Conservation (phyloP, 2,797 vertebrate genomes). For the Scyliorhinus canicula region DNA sequence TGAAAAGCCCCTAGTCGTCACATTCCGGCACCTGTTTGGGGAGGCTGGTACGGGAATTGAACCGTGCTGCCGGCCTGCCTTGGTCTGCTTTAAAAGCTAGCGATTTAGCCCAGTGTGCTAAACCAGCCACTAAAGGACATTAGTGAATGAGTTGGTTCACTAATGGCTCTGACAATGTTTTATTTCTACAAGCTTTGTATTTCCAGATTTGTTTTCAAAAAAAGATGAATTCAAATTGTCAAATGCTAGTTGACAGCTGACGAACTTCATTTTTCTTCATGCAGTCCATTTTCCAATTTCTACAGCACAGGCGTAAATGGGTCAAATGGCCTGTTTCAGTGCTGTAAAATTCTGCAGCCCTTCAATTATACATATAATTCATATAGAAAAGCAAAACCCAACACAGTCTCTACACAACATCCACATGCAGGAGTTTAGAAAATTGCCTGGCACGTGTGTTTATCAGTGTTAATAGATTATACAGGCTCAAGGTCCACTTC, state of each 20-base stretch:
- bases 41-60: no score
- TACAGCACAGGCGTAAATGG: not conserved
- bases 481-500: not conserved
- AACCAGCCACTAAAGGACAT: no score
- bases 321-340: not conserved
- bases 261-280: not conserved
- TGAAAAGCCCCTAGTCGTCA: no score
- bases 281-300: not conserved
- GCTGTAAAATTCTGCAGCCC: not conserved
- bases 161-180: not conserved
- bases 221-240: not conserved
- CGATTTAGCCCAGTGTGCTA: no score
- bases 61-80: no score
- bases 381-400: not conserved
- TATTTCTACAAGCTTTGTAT: not conserved
- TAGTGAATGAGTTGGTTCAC: no score
- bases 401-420: not conserved
- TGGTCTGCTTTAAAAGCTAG: no score
- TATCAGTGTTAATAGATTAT: not conserved
- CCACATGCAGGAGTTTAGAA: not conserved
- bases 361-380: not conserved
- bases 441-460: not conserved
- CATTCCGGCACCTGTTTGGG: no score
- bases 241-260: not conserved
- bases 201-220: not conserved